Base-by-base conservation (phyloP, 2,113 vertebrate species). In the Tapirus terrestris region DNA sequence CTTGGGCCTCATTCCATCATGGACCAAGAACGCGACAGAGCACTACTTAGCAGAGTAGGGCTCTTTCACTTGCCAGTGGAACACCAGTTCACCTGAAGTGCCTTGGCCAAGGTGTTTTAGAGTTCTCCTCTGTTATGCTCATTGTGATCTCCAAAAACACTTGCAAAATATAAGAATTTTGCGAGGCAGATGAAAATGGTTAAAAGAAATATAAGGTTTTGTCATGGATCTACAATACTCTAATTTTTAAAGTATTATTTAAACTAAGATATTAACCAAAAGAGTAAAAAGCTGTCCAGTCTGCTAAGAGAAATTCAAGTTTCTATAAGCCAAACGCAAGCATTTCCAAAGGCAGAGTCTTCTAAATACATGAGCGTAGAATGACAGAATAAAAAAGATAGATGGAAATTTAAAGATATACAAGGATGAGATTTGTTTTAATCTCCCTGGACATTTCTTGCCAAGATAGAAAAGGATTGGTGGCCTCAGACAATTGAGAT, bases 211-310 rank as follows among this genome's bases (percentile, higher is more conserved):
- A 13, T 10, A 25, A 79, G 1, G 51, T 43, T 81, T 65, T 92
- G 73, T 67, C 33, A 91, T 3, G 12, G 21, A 23, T 79, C 45
- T 73, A 20, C 12, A 61, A 18, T 51, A 56, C 3, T 61, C 63
- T 63, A 16, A 90, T 61, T 83, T 39, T 1, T 13, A 53, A 51
- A 43, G 63, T 79, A 68, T 75, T 53, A 48, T 39, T 90, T 63
- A 43, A 91, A 53, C 29, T 68, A 73, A 94, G 48, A 67, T 67
- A 25, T 72, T 60, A 48, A 83, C 45, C 20, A 87, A 96, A 36
- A 79, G 60, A 61, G 25, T 31, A 76, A 85, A 91, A 68, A 6
- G 2, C 8, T 45, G 27, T 58, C 25, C 82, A 63, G 5, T 70
- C 18, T 31, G 63, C 25, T 13, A 56, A 56, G 81, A 73, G 13